Evolutionary conservation across 1,140 invertebrate genomes (phyloP).

Genomic region (Musca domestica): DNA sequence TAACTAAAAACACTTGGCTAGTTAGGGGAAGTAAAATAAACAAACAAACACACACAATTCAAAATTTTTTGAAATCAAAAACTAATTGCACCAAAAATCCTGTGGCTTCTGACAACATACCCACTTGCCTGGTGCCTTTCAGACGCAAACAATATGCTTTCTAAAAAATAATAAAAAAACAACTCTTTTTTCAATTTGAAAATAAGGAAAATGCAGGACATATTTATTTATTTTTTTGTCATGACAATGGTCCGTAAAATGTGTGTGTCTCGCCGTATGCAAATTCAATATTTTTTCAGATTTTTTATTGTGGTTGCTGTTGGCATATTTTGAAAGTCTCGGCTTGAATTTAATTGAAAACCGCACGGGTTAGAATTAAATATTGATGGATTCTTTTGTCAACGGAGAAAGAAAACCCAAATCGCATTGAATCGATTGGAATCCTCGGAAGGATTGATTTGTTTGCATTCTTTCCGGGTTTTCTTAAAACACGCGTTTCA

Average conservation of each 20-base stretch:
- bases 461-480: constrained; percentile 8
- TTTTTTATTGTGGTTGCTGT: no score
- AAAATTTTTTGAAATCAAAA: background rate
- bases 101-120: background rate
- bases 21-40: background rate
- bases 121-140: background rate
- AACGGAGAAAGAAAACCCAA: no score
- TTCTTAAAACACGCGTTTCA: constrained; percentile 18
- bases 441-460: background rate
- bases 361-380: constrained; percentile 9
- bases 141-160: constrained; percentile 13
- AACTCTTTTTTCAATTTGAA: background rate
- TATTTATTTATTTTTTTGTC: background rate
- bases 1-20: no score
- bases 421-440: no score
- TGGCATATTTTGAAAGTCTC: no score
- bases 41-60: background rate
- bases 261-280: background rate
- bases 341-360: constrained; percentile 14
- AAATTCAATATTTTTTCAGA: background rate
- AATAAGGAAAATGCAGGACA: constrained; percentile 2
- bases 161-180: background rate
- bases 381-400: no score
- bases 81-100: constrained; percentile 13
- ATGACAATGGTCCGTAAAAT: background rate